Evolutionary conservation across 2,113 vertebrate genomes (phyloP), one percentile per base, ranked within the genome.

Genomic region (Epinephelus lanceolatus): DNA sequence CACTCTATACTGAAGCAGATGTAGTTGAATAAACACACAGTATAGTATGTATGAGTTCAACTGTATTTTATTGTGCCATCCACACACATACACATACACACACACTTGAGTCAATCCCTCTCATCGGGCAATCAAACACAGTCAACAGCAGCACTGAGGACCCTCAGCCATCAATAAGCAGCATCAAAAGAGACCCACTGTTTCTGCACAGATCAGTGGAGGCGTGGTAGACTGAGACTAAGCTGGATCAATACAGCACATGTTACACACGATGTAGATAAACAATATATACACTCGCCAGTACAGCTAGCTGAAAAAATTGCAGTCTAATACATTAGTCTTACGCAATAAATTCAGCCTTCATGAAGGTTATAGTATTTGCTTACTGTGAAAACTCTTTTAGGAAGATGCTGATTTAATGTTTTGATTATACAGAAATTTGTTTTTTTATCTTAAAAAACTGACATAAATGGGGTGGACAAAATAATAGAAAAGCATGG

Each of bases 221-320:
- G 63, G 37, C 37, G 23, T 25, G 42, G 62, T 30, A 79, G 69
- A 69, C 21, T 2, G 59, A 72, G 37, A 66, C 45, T 40, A 73
- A 78, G 21, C 42, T n/a, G 27, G 74, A 87, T 86, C 82, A 72
- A 86, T 76, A 76, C 45, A 59, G 42, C 30, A 33, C 52, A 71
- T 63, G n/a, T 66, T 66, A 25, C 63, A 47, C 42, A 47, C 25
- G 37, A n/a, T 63, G 27, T 65, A n/a, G 19, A 69, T 52, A 65
- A 12, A 65, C 9, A 62, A 52, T 49, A 56, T 25, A 55, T 37
- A 21, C 33, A 17, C n/a, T 57, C 45, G n/a, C 13, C 51, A 49
- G 3, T 62, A 25, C 30, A 30, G 23, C 75, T 33, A 37, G 12
- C 14, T 5, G 6, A 60, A 27, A 14, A 0, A 3, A 14, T 40